These are phyloP conservation scores for Morinoia aosen DNA, from an alignment of 2,888 invertebrate genomes.

Conservation along the genomic window DNA sequence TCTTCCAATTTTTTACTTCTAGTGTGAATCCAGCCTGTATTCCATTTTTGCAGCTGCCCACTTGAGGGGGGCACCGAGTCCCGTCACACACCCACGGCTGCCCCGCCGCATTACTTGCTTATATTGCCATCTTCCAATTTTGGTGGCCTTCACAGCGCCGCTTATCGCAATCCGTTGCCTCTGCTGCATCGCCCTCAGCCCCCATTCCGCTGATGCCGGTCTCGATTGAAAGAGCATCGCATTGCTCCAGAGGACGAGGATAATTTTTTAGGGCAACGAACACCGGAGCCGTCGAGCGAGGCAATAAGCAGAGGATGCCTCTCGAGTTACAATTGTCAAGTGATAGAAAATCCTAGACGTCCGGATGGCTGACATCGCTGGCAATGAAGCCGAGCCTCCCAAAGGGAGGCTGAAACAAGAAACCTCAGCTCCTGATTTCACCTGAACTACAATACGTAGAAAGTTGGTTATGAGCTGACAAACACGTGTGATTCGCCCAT, in stretches of 20 bases:
- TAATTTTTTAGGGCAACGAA: slow-evolving; percentile 38
- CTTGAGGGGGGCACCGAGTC: too few relatives aligned
- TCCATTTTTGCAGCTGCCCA: too few relatives aligned
- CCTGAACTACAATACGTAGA: background rate
- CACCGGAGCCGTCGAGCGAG: slow-evolving; percentile 29
- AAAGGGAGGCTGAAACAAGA: background rate
- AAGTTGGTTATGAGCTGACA: background rate
- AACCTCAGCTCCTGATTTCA: background rate
- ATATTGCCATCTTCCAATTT: background rate
- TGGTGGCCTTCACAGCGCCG: background rate
- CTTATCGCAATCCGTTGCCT: background rate
- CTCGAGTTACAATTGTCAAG: slow-evolving; percentile 53
- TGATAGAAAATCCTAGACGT: slow-evolving; percentile 46
- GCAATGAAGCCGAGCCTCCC: slow-evolving; percentile 10
- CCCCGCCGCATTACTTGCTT: too few relatives aligned
- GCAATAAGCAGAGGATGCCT: slow-evolving; percentile 53
- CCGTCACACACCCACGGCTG: too few relatives aligned
- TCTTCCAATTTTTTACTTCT: too few relatives aligned
- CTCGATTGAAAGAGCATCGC: slow-evolving; percentile 39
- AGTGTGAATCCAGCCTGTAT: too few relatives aligned
- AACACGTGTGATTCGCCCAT: background rate
- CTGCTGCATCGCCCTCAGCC: background rate
- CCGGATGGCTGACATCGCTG: slow-evolving; percentile 31
- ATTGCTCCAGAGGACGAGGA: slow-evolving; percentile 30
- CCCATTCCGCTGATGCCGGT: slow-evolving; percentile 31